phyloP scores from a whole-genome alignment of 2,797 vertebrate genomes.

The Prunella strophiata region DNA sequence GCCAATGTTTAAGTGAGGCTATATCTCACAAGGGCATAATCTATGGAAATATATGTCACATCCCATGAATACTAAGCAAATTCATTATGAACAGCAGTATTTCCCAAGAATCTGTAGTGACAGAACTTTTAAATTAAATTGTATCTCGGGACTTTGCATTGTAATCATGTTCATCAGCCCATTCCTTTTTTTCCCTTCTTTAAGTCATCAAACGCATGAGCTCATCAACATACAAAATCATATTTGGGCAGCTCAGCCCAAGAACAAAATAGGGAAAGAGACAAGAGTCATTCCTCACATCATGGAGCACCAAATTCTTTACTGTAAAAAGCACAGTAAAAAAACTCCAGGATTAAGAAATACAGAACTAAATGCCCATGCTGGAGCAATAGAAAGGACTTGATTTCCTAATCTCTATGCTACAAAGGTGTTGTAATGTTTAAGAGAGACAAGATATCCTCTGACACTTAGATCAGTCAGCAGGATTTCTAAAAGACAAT shows the following conservation, averaged over 20 bases:
- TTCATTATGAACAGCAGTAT: neutral
- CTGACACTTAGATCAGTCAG: neutral
- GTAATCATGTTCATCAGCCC: neutral
- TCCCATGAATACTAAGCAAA: conserved; percentile 32
- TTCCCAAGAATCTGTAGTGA: conserved; percentile 5
- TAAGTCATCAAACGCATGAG: neutral
- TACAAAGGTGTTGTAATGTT: neutral
- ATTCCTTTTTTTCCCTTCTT: neutral
- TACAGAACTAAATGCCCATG: neutral
- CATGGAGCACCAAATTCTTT: neutral
- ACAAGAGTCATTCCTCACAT: neutral
- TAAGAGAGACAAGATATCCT: neutral
- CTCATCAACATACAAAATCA: neutral
- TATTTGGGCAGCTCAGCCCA: neutral
- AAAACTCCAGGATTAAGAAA: neutral
- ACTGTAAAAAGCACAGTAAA: neutral
- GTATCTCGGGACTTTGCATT: conserved; percentile 8
- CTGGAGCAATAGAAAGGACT: neutral
- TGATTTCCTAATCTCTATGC: neutral
- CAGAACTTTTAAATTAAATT: conserved; percentile 34
- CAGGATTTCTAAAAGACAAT: neutral
- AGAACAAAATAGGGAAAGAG: neutral
- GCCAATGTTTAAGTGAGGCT: conserved; percentile 5
- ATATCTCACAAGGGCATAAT: conserved; percentile 15
- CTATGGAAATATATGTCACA: conserved; percentile 5